Base-by-base conservation (phyloP, 2,113 vertebrate species). In the Forbesichthys papilliferus region DNA sequence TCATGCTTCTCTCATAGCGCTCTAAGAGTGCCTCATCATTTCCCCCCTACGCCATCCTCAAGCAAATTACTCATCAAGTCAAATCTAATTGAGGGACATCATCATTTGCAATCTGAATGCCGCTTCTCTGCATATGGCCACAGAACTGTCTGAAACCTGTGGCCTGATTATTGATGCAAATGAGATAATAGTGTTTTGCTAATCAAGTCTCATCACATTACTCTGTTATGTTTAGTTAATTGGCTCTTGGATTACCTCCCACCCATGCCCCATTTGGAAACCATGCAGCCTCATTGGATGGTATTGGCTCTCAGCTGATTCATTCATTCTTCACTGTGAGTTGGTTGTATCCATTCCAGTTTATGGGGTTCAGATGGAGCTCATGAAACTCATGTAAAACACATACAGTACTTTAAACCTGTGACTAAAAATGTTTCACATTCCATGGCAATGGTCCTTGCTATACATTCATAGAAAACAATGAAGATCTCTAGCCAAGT, bases 151-250 rank as follows among this genome's bases (percentile, higher is more conserved):
- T 62, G 66, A 83, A 76, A 80, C 73, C 66, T 67, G 68, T 54
- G 48, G 61, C 6, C 48, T 66, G 66, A 33, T 78, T 70, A 76
- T 68, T 71, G 79, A 79, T 82, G 73, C 66, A 81, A 79, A 84
- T 66, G 36, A 69, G 77, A 75, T 84, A 81, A 86, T 71, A 62
- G 36, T 4, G 57, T 84, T 83, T 78, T 54, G 63, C 42, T 82
- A 74, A 84, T 80, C 59, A 64, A 34, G 5, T 42, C 64, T 81
- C 48, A 87, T 84, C 75, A 58, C 18, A 79, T 86, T 81, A 77
- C 66, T 56, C 67, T 67, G 63, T 69, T 79, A 69, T 80, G 55
- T 76, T 64, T 61, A 64, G 68, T 80, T 71, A 81, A 85, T 78
- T 84, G 70, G 67, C 49, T 81, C 68, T 78, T 65, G 62, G 60